A percentile compares a stretch with the other conserved stretches of the same genome.
phyloP scores from a whole-genome alignment of 1,140 invertebrate species.

The Anagrus nilaparvatae region DNA sequence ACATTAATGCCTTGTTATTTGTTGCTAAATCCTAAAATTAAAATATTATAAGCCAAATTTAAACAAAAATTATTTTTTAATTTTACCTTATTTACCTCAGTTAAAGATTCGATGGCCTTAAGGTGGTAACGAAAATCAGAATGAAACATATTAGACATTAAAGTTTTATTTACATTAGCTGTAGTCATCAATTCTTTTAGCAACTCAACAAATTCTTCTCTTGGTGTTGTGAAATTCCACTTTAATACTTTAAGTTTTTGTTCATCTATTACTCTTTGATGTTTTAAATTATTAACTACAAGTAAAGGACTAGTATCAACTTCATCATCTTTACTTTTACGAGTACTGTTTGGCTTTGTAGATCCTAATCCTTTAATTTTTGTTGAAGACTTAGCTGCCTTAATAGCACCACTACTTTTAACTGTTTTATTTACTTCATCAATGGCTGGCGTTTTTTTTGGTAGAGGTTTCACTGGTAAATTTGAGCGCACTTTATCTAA shows the following conservation, averaged over 20 bases:
- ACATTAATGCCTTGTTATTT: constrained; percentile 68
- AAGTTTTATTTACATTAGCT: constrained; percentile 74
- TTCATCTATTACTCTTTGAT: constrained; percentile 85
- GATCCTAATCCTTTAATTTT: constrained; percentile 10
- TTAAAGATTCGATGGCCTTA: constrained; percentile 86
- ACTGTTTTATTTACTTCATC: constrained; percentile 37
- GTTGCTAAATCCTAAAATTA: constrained; percentile 52
- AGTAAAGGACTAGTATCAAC: constrained; percentile 70
- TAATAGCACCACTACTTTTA: constrained; percentile 45
- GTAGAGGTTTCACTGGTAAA: constrained; percentile 73
- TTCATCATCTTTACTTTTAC: constrained; percentile 84
- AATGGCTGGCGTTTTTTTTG: constrained; percentile 46
- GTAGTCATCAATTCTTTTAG: constrained; percentile 84
- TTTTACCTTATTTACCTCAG: constrained; percentile 46
- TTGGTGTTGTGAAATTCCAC: constrained; percentile 92
- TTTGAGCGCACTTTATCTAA: constrained; percentile 79
- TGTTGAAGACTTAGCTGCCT: constrained; percentile 38
- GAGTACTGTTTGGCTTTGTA: constrained; percentile 36
- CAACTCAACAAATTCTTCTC: constrained; percentile 88
- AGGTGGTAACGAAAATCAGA: constrained; percentile 93
- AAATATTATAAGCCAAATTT: not conserved
- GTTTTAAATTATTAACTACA: constrained; percentile 77
- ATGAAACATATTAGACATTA: constrained; percentile 89
- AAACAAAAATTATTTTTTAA: constrained; percentile 3
- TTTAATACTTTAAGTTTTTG: constrained; percentile 85